Percentiles rank a stretch among this genome's conserved stretches.
Conservation (phyloP, 1,140 invertebrate species). For the Habropoda laboriosa region DNA sequence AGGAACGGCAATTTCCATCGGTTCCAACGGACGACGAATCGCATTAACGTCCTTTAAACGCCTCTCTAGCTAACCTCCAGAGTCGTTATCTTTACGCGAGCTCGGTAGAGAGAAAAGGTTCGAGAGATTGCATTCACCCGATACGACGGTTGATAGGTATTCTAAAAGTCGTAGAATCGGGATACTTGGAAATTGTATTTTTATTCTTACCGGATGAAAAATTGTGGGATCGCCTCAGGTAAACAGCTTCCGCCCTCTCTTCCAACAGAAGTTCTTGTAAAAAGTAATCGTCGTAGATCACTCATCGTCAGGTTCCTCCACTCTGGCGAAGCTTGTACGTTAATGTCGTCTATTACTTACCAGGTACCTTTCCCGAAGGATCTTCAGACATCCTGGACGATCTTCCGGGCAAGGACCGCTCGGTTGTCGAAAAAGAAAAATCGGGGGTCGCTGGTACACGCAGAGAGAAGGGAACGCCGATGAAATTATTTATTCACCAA, state of each 20-base stretch:
- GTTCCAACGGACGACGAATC: constrained; percentile 58
- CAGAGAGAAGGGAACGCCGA: background rate
- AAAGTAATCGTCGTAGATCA: constrained; percentile 58
- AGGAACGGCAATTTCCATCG: constrained; percentile 71
- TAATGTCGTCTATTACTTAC: constrained; percentile 74
- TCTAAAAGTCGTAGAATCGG: background rate
- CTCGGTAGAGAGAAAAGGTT: too few species aligned
- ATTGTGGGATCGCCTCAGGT: constrained; percentile 14
- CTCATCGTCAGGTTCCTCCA: constrained; percentile 49
- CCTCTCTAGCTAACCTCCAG: background rate
- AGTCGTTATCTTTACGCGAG: background rate
- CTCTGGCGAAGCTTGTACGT: constrained; percentile 62
- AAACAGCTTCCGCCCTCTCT: constrained; percentile 27
- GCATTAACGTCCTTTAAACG: constrained; percentile 42
- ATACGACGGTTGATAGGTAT: background rate
- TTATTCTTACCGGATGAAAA: background rate
- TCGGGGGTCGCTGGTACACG: constrained; percentile 5
- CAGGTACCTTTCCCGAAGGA: constrained; percentile 42
- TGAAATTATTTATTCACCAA: constrained; percentile 34
- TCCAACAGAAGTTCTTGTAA: constrained; percentile 49
- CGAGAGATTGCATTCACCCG: too few species aligned
- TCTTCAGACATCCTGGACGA: constrained; percentile 26
- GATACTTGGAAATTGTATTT: background rate
- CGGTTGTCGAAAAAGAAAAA: constrained; percentile 35
- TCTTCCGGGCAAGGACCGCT: background rate